These are phyloP conservation scores for Galerucella nymphaeae DNA, from an alignment of 2,888 invertebrate species.

Conservation along the genomic window DNA sequence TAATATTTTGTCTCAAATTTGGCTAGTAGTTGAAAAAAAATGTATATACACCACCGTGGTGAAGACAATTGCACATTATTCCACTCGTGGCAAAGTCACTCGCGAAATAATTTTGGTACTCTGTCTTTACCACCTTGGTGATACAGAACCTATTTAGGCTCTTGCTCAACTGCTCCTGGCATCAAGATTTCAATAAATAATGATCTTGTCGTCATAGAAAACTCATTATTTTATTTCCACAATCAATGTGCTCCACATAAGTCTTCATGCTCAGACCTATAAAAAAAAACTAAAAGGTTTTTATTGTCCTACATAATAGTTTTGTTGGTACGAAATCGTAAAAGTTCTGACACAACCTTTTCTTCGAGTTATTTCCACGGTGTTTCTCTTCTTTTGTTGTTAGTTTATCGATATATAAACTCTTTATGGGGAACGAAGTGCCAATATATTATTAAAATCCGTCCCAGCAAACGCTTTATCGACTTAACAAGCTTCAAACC, in stretches of 20 bases:
- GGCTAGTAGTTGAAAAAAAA: too few species aligned
- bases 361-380: constrained; percentile 28
- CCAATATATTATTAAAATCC: constrained; percentile 44
- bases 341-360: constrained; percentile 31
- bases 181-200: too few species aligned
- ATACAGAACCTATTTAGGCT: too few species aligned
- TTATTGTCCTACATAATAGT: background rate
- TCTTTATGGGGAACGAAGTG: constrained; percentile 34
- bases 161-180: too few species aligned
- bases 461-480: constrained; percentile 57
- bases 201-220: too few species aligned
- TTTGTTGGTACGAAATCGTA: background rate
- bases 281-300: background rate
- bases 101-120: too few species aligned
- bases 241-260: background rate
- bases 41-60: too few species aligned
- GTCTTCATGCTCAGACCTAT: background rate
- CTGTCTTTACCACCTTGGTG: too few species aligned
- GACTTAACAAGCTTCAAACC: constrained; percentile 55
- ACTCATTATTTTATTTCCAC: background rate
- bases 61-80: too few species aligned
- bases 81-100: too few species aligned
- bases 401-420: constrained; percentile 33
- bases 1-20: too few species aligned
- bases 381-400: constrained; percentile 27